These are phyloP conservation scores for Drosophila conformis DNA, from an alignment of 2,888 invertebrate genomes.

Conservation along the genomic window DNA sequence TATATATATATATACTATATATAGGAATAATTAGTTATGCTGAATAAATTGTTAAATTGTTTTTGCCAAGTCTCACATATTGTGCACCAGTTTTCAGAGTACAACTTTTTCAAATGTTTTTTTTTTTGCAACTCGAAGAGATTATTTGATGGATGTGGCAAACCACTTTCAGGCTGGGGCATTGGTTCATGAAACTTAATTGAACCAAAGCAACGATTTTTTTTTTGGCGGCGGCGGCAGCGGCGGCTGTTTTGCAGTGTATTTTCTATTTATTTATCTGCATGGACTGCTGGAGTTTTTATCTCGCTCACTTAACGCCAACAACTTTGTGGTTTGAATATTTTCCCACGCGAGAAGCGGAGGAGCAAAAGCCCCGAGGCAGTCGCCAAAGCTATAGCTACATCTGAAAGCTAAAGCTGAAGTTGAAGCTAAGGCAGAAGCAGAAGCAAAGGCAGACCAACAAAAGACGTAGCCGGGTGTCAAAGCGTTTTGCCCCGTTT, in stretches of 20 bases:
- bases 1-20: no score
- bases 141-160: not conserved
- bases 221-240: no score
- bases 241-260: slow-evolving; percentile 3
- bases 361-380: slow-evolving; percentile 15
- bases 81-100: not conserved
- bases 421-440: not conserved
- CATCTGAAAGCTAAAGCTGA: not conserved
- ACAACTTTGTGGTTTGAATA: slow-evolving; percentile 47
- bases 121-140: no score
- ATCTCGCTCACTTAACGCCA: slow-evolving; percentile 51
- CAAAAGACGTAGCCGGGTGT: slow-evolving; percentile 49
- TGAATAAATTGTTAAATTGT: not conserved
- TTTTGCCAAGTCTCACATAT: not conserved
- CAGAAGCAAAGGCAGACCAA: slow-evolving; percentile 15
- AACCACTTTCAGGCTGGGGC: not conserved
- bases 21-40: not conserved
- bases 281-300: slow-evolving; percentile 23
- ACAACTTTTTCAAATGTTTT: not conserved
- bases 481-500: slow-evolving; percentile 49
- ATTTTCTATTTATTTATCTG: slow-evolving; percentile 20
- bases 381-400: not conserved
- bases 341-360: slow-evolving; percentile 54
- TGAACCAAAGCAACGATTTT: not conserved
- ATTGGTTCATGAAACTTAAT: not conserved